Conservation (phyloP, 2,113 vertebrate genomes). For the Pedetes capensis region DNA sequence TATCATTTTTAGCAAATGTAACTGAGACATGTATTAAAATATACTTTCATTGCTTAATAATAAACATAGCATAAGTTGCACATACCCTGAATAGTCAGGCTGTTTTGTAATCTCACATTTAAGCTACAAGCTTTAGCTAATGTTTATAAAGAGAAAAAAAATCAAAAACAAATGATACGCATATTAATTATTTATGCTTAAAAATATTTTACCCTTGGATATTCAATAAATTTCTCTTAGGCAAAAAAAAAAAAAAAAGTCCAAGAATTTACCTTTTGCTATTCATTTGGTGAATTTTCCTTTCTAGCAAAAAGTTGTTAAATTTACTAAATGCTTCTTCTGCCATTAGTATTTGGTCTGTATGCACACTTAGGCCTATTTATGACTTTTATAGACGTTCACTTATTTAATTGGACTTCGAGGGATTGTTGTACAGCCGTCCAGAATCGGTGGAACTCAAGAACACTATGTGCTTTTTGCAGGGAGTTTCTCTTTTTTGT, state of each 20-base stretch:
- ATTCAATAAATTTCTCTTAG: neutral
- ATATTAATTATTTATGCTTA: neutral
- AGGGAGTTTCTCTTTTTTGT: neutral
- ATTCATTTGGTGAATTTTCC: neutral
- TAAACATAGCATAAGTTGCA: neutral
- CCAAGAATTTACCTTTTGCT: neutral
- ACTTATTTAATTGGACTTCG: neutral
- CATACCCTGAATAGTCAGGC: neutral
- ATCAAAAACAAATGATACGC: neutral
- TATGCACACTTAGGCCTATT: rapidly evolving
- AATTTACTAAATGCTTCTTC: neutral
- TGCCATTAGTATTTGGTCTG: neutral
- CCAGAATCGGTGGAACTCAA: neutral
- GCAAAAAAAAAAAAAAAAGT: too few species aligned
- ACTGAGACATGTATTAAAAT: neutral
- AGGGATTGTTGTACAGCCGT: too few species aligned
- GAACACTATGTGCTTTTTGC: rapidly evolving
- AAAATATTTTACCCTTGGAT: neutral
- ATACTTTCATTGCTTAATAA: neutral
- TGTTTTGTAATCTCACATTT: neutral
- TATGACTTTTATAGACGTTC: neutral
- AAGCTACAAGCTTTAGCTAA: neutral
- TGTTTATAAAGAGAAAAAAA: neutral
- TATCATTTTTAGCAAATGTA: neutral
- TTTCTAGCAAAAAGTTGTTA: neutral